Percentiles rank a stretch among this genome's conserved stretches.
Evolutionary conservation across 2,797 vertebrate genomes (phyloP).

Genomic region (Bufotes viridis): DNA sequence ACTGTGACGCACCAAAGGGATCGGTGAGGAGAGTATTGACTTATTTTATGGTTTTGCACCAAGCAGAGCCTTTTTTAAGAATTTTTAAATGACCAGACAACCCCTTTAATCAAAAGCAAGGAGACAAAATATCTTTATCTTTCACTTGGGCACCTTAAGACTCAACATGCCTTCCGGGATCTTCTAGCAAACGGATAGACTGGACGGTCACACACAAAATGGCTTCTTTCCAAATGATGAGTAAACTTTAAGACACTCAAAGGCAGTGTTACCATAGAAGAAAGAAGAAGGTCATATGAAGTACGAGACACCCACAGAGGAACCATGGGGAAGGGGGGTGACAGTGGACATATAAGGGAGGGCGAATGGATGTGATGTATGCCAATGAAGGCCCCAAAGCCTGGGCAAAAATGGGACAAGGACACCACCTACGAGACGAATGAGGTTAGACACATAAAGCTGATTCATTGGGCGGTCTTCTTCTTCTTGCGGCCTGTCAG

Average conservation of each 20-base stretch:
- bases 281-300: background rate
- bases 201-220: slow-evolving; percentile 6
- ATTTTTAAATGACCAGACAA: no score
- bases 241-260: background rate
- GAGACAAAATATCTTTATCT: background rate
- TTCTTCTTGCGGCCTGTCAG: slow-evolving; percentile 75
- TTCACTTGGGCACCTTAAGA: background rate
- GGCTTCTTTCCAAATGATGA: background rate
- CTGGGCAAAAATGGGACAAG: background rate
- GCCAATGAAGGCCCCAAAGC: background rate
- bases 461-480: slow-evolving; percentile 67
- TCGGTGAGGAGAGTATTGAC: no score
- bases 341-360: background rate
- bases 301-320: background rate
- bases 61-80: no score
- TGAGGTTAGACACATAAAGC: background rate
- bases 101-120: background rate
- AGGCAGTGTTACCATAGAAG: slow-evolving; percentile 25
- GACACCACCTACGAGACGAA: background rate
- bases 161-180: background rate
- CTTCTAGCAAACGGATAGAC: background rate
- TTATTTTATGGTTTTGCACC: no score
- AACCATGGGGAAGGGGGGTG: background rate
- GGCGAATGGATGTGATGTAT: background rate
- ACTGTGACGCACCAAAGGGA: no score